Conservation (phyloP, 2,113 vertebrate genomes). For the Ceratotherium simum region DNA sequence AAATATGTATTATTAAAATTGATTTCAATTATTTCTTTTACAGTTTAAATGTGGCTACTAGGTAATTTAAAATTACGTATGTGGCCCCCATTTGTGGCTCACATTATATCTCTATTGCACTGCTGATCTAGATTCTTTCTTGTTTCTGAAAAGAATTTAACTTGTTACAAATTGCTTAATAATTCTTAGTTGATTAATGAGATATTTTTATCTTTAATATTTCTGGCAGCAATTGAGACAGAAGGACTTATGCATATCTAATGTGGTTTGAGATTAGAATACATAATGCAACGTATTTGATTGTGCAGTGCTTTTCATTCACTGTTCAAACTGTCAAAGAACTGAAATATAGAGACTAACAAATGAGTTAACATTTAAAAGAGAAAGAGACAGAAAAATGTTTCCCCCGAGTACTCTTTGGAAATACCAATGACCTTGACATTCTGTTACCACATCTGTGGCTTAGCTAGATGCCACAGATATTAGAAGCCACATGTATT, state of each 20-base stretch:
- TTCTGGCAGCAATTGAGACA: background rate
- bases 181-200: background rate
- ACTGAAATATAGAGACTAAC: slow-evolving; percentile 53
- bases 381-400: background rate
- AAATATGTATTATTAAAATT: background rate
- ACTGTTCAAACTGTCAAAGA: slow-evolving; percentile 36
- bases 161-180: background rate
- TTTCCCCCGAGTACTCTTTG: background rate
- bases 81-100: background rate
- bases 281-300: background rate
- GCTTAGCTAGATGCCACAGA: background rate
- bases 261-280: slow-evolving; percentile 52
- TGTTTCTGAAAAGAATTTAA: slow-evolving; percentile 35
- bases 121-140: background rate
- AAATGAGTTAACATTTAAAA: slow-evolving; percentile 47
- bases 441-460: slow-evolving; percentile 66
- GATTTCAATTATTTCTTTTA: background rate
- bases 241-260: background rate
- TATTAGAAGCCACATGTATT: background rate
- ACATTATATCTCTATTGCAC: background rate
- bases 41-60: background rate
- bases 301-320: background rate
- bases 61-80: background rate
- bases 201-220: background rate
- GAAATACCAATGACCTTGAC: slow-evolving; percentile 54